These are phyloP conservation scores for Caenorhabditis latens DNA, from an alignment of 1,140 invertebrate genomes.

Conservation along the genomic window DNA sequence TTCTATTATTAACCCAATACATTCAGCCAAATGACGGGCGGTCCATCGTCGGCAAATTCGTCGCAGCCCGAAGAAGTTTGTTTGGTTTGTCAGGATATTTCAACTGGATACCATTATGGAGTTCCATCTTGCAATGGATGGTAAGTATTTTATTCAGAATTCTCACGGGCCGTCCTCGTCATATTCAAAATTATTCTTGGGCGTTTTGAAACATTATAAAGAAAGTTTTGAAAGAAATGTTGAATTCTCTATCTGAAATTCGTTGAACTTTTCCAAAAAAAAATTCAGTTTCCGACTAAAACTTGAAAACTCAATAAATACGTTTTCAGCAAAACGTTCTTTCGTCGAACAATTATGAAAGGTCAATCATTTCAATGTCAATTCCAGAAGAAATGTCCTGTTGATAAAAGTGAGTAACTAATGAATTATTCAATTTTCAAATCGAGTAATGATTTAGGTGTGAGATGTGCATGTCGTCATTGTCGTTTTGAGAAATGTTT, in stretches of 20 bases:
- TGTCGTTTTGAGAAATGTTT: slow-evolving; percentile 76
- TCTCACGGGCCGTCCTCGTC: too few relatives aligned
- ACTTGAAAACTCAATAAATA: too few relatives aligned
- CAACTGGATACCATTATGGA: slow-evolving; percentile 76
- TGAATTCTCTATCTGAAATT: too few relatives aligned
- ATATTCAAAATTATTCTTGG: too few relatives aligned
- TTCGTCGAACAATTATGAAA: slow-evolving; percentile 76
- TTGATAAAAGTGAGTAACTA: slow-evolving; percentile 67
- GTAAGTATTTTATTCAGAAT: slow-evolving; percentile 32
- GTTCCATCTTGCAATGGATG: slow-evolving; percentile 77
- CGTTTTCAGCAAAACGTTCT: slow-evolving; percentile 74
- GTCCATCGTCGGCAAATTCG: slow-evolving; percentile 14
- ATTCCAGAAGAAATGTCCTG: slow-evolving; percentile 73
- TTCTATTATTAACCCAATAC: too few relatives aligned
- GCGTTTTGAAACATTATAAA: too few relatives aligned
- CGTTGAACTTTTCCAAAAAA: too few relatives aligned
- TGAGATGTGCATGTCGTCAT: slow-evolving; percentile 75
- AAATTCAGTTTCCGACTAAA: too few relatives aligned
- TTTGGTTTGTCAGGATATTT: slow-evolving; percentile 73
- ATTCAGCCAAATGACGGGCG: slow-evolving; percentile 25
- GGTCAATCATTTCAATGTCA: slow-evolving; percentile 74
- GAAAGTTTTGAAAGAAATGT: too few relatives aligned
- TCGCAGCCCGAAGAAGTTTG: slow-evolving; percentile 68
- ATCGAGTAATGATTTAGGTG: slow-evolving; percentile 39
- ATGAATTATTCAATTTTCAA: background rate